phyloP scores from a whole-genome alignment of 2,797 vertebrate genomes.

The Artibeus lituratus region DNA sequence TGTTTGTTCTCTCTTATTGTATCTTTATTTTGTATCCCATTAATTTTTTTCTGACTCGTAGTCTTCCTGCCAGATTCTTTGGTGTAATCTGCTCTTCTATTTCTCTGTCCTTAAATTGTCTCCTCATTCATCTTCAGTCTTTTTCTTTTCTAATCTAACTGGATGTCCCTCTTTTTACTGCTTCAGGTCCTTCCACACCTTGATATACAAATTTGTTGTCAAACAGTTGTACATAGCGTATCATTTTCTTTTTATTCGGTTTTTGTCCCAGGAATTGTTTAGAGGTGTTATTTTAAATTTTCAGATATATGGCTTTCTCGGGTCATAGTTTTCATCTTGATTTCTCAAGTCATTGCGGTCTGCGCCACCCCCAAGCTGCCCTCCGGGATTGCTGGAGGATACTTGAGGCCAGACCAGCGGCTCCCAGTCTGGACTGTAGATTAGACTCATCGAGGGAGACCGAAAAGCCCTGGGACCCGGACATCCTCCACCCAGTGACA shows the following conservation, averaged over 20 bases:
- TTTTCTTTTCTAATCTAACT: not conserved
- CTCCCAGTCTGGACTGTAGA: not conserved
- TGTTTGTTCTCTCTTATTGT: not conserved
- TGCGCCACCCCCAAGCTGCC: rapidly evolving
- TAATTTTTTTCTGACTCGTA: not conserved
- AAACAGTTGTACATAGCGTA: not conserved
- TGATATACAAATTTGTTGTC: not conserved
- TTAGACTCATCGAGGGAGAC: rapidly evolving
- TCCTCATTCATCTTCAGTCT: not conserved
- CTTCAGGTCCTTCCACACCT: not conserved
- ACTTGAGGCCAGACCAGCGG: rapidly evolving
- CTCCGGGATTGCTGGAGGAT: rapidly evolving
- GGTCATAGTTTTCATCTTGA: not conserved
- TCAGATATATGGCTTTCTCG: not conserved
- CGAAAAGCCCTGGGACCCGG: not conserved
- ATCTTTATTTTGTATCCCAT: not conserved
- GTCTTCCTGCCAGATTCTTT: not conserved
- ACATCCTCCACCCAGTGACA: rapidly evolving
- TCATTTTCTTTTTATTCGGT: not conserved
- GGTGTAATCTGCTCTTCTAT: not conserved
- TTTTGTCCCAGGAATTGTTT: not conserved
- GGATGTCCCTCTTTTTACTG: not conserved
- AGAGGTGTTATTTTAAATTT: not conserved
- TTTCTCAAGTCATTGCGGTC: not conserved
- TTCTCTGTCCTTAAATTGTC: not conserved